These are phyloP conservation scores for Galleria mellonella DNA, from an alignment of 1,140 invertebrate species.

Conservation along the genomic window DNA sequence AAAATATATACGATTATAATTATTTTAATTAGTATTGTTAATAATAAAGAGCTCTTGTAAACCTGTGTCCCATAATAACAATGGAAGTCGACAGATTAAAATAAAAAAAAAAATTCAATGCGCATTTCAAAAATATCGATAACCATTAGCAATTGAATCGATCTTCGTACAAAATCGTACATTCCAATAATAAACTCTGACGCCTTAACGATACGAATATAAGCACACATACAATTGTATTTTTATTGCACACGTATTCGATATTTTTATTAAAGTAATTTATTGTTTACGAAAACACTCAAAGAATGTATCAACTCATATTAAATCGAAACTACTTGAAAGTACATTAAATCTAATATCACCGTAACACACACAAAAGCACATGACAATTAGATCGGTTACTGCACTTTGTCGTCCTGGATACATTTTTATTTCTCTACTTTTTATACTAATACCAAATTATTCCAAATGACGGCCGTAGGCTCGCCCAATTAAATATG, in stretches of 20 bases:
- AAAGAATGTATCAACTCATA: neutral
- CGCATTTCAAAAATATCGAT: too few species aligned
- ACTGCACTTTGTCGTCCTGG: constrained; percentile 5
- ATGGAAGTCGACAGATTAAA: neutral
- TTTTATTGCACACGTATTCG: too few species aligned
- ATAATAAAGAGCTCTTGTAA: neutral
- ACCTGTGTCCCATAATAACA: neutral
- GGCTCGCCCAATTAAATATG: too few species aligned
- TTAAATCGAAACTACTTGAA: constrained; percentile 6
- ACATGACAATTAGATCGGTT: constrained; percentile 18
- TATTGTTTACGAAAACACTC: too few species aligned
- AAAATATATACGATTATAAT: too few species aligned
- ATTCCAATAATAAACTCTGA: too few species aligned
- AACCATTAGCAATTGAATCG: too few species aligned
- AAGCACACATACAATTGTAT: neutral
- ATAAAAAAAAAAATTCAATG: too few species aligned
- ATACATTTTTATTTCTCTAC: neutral
- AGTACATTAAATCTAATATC: constrained; percentile 37
- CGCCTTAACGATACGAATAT: neutral
- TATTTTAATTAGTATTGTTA: too few species aligned
- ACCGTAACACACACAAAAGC: constrained; percentile 45
- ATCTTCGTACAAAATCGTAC: too few species aligned
- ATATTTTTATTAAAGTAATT: too few species aligned
- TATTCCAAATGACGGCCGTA: too few species aligned
- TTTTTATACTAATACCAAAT: neutral